These are phyloP conservation scores for Falco berigora DNA, from an alignment of 2,797 vertebrate species.

Conservation along the genomic window DNA sequence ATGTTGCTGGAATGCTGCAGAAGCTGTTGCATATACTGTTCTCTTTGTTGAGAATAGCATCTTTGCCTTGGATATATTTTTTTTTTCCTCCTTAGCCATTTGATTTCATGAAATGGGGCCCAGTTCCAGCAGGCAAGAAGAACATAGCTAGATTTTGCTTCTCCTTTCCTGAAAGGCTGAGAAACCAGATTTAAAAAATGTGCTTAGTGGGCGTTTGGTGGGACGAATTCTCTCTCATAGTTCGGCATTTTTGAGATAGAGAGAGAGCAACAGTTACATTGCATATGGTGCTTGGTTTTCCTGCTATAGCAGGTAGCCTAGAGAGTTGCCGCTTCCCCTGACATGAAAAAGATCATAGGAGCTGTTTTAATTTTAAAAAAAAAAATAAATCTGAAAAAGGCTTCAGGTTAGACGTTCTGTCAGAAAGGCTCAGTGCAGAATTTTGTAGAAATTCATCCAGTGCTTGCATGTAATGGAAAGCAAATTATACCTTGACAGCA, in stretches of 20 bases:
- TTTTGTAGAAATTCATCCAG: not conserved
- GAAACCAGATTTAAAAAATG: conserved; percentile 72
- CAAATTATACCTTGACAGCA: not conserved
- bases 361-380: not conserved
- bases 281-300: conserved; percentile 48
- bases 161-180: conserved; percentile 71
- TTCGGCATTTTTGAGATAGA: conserved; percentile 31
- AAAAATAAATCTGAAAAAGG: not conserved
- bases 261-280: not conserved
- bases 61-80: conserved; percentile 33
- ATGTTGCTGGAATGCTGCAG: conserved; percentile 41
- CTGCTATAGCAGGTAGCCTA: conserved; percentile 9
- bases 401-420: not conserved
- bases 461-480: not conserved
- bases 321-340: not conserved
- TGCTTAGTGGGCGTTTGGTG: conserved; percentile 72
- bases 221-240: conserved; percentile 64
- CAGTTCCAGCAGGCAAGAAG: conserved; percentile 63
- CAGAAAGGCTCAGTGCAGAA: not conserved
- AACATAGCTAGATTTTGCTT: conserved; percentile 59
- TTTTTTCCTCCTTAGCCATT: conserved; percentile 30
- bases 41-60: conserved; percentile 57
- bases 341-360: not conserved
- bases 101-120: conserved; percentile 66
- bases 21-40: conserved; percentile 47